Conservation (phyloP, 2,888 invertebrate genomes). For the Xestia rhomboidea region DNA sequence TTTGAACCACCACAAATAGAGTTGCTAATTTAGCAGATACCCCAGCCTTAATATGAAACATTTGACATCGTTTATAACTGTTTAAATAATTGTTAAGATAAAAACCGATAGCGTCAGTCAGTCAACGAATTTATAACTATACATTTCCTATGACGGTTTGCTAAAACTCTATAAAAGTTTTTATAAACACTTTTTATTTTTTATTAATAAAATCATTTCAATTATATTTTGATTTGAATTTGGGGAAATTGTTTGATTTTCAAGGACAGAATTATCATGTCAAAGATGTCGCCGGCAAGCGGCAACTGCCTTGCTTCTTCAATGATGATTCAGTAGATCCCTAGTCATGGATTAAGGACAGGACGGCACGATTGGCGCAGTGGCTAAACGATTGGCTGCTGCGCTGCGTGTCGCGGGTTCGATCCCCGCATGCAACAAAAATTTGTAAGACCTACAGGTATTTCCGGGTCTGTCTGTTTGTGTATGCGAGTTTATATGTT, state of each 20-base stretch:
- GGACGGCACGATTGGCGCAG: too few species aligned
- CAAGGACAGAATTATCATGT: neutral
- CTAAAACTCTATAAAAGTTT: neutral
- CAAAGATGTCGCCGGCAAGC: neutral
- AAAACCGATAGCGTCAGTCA: neutral
- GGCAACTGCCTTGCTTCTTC: neutral
- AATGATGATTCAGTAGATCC: neutral
- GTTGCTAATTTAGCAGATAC: too few species aligned
- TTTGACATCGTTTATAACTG: too few species aligned
- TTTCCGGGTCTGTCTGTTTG: too few species aligned
- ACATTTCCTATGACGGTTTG: neutral
- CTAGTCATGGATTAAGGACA: neutral
- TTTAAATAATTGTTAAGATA: neutral
- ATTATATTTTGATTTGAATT: neutral
- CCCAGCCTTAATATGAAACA: too few species aligned
- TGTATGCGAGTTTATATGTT: too few species aligned
- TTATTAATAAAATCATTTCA: neutral
- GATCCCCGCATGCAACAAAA: too few species aligned
- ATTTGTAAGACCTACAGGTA: too few species aligned
- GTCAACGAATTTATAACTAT: slow-evolving; percentile 15
- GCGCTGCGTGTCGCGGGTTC: too few species aligned
- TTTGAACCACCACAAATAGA: too few species aligned
- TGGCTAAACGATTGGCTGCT: too few species aligned
- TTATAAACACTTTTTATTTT: neutral
- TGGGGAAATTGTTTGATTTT: neutral